Evolutionary conservation across 2,797 vertebrate genomes (phyloP).

Genomic region (Enteromius mattozi): DNA sequence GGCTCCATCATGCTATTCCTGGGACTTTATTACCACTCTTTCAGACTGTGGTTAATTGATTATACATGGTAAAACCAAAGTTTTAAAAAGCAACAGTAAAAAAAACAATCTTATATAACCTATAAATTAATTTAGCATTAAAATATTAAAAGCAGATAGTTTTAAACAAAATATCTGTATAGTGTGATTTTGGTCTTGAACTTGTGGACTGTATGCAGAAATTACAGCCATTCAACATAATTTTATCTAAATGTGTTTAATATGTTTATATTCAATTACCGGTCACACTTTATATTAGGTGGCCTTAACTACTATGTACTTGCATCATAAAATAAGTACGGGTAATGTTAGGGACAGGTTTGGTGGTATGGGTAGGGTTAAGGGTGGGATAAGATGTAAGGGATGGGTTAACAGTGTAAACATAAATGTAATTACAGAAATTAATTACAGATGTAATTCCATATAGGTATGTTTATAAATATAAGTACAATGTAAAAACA

Average conservation of each 20-base stretch:
- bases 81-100: not conserved
- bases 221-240: not conserved
- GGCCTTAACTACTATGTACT: too few species aligned
- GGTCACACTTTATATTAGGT: too few species aligned
- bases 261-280: not conserved
- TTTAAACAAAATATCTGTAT: not conserved
- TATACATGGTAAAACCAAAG: not conserved
- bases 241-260: not conserved
- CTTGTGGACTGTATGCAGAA: not conserved
- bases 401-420: too few species aligned
- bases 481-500: too few species aligned
- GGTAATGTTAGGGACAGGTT: too few species aligned
- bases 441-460: too few species aligned
- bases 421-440: too few species aligned
- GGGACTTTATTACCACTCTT: not conserved
- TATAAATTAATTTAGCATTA: not conserved
- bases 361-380: too few species aligned
- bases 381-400: too few species aligned
- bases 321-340: too few species aligned
- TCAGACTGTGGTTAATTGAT: not conserved
- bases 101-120: not conserved
- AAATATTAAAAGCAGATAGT: not conserved
- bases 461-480: too few species aligned
- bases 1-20: conserved; percentile 60
- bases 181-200: too few species aligned